Conservation (phyloP, 2,888 invertebrate genomes). For the Eupithecia insigniata region DNA sequence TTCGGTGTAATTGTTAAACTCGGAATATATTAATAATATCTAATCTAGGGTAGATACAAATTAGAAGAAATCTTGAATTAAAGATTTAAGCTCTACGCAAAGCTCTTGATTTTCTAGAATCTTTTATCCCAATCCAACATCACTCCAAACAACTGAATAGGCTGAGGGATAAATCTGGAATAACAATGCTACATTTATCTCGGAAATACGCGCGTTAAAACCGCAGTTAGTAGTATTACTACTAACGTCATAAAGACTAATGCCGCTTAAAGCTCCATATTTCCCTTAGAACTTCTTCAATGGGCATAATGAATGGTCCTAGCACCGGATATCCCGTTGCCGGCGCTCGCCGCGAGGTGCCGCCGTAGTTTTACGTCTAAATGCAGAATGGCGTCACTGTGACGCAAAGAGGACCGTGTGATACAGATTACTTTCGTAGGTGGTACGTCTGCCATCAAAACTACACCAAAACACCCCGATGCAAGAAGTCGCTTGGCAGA, state of each 20-base stretch:
- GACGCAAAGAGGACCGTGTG: constrained; percentile 52
- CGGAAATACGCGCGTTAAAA: neutral
- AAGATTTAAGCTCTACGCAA: neutral
- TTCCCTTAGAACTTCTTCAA: neutral
- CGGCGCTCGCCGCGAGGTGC: neutral
- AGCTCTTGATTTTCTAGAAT: neutral
- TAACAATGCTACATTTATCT: neutral
- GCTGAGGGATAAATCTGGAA: neutral
- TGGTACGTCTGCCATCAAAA: neutral
- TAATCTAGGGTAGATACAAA: neutral
- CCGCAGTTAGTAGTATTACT: neutral
- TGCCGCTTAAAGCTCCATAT: neutral
- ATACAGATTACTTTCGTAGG: constrained; percentile 3
- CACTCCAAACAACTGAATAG: neutral
- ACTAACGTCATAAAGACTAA: neutral
- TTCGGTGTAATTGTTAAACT: neutral
- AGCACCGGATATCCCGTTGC: constrained; percentile 7
- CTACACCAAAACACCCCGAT: neutral
- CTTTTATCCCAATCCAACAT: neutral
- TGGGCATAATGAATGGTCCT: constrained; percentile 6
- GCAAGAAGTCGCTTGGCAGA: neutral
- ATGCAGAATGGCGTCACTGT: constrained; percentile 50
- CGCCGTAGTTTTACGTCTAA: constrained; percentile 43
- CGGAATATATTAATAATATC: neutral
- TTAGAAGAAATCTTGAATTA: neutral